phyloP scores from a whole-genome alignment of 2,888 invertebrate genomes.

The Gandaritis pyraliata region DNA sequence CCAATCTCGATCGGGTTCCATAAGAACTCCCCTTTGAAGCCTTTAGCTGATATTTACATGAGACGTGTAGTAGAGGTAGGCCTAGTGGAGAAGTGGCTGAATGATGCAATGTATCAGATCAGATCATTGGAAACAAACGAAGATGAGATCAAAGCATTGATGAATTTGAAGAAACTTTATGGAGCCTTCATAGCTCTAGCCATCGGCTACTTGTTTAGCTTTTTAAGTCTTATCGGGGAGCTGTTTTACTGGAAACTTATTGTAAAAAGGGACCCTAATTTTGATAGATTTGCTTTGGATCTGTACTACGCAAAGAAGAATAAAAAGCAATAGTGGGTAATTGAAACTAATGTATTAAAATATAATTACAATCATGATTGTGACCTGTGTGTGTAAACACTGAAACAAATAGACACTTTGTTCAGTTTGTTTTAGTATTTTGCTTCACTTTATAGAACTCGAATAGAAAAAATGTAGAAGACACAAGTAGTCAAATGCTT shows the following conservation, averaged over 20 bases:
- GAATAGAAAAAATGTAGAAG: constrained; percentile 8
- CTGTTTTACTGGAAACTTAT: constrained; percentile 87
- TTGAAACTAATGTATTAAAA: constrained; percentile 43
- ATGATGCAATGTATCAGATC: constrained; percentile 87
- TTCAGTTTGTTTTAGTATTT: constrained; percentile 49
- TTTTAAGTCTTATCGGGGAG: constrained; percentile 85
- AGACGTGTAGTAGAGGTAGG: constrained; percentile 89
- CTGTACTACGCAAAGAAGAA: constrained; percentile 79
- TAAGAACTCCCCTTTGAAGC: constrained; percentile 91
- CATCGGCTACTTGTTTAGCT: constrained; percentile 87
- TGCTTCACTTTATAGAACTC: constrained; percentile 10
- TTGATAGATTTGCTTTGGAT: constrained; percentile 87
- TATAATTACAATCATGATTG: constrained; percentile 55
- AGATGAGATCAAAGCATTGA: constrained; percentile 88
- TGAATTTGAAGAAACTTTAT: constrained; percentile 91
- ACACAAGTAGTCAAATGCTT: constrained; percentile 12
- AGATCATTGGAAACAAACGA: constrained; percentile 83
- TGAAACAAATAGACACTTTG: constrained; percentile 56
- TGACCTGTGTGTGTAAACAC: constrained; percentile 35
- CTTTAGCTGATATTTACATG: constrained; percentile 87
- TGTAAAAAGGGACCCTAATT: constrained; percentile 87
- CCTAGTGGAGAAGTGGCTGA: constrained; percentile 90
- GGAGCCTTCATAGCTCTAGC: constrained; percentile 90
- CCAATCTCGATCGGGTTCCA: constrained; percentile 92
- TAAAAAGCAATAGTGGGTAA: constrained; percentile 61